Percentiles rank a stretch among this genome's conserved stretches.
Evolutionary conservation across 2,113 vertebrate species (phyloP).

Genomic region (Zosterops lateralis): DNA sequence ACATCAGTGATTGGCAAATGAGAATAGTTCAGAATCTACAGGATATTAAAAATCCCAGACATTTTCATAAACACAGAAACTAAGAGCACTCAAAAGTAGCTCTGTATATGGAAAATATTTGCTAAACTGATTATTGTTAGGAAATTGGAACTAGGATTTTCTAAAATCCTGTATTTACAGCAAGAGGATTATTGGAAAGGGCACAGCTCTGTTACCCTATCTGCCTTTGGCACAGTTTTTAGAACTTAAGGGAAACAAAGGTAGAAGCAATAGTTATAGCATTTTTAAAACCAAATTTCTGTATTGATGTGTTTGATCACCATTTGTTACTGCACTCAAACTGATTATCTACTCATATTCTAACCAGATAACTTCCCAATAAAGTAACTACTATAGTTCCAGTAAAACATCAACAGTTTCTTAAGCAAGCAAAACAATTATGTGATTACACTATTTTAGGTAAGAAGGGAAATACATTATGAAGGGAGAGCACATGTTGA

Average conservation of each 20-base stretch:
- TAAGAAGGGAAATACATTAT: neutral
- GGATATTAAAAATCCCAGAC: neutral
- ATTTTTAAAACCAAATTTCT: neutral
- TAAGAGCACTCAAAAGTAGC: neutral
- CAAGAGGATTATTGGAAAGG: neutral
- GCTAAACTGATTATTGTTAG: neutral
- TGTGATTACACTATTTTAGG: neutral
- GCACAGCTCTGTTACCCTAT: neutral
- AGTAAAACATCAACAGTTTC: neutral
- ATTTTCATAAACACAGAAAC: neutral
- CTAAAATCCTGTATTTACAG: neutral
- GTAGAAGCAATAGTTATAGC: neutral
- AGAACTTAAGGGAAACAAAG: neutral
- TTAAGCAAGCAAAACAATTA: neutral
- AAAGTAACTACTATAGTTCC: neutral
- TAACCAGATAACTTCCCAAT: neutral
- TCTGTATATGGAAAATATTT: neutral
- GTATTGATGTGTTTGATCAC: neutral
- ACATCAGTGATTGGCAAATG: neutral
- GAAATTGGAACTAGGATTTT: neutral
- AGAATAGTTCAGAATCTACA: neutral
- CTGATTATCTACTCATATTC: neutral
- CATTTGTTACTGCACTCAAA: neutral
- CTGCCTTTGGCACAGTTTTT: neutral
- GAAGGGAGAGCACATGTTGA: neutral